Conservation (phyloP, 2,113 vertebrate species). For the Brachypodius melanocephalos region DNA sequence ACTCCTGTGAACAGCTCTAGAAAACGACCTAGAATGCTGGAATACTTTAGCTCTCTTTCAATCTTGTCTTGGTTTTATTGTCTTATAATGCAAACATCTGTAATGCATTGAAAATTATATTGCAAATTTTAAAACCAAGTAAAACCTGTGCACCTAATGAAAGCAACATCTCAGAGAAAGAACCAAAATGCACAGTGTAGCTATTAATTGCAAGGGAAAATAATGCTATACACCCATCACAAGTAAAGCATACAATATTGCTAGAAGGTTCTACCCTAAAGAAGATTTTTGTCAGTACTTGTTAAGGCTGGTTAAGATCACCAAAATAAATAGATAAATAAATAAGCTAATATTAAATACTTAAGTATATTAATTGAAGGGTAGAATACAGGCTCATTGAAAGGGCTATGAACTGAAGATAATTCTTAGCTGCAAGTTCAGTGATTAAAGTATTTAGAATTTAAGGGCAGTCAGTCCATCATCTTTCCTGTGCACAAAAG, state of each 20-base stretch:
- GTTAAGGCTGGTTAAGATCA: background rate
- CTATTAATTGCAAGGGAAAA: background rate
- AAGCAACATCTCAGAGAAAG: background rate
- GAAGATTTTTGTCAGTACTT: background rate
- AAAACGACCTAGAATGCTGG: slow-evolving; percentile 39
- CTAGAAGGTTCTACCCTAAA: background rate
- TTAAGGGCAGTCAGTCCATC: background rate
- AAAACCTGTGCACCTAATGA: background rate
- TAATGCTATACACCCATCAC: background rate
- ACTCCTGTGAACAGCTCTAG: slow-evolving; percentile 28
- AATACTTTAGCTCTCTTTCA: slow-evolving; percentile 32
- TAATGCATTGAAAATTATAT: background rate
- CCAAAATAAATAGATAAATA: background rate
- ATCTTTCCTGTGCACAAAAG: background rate
- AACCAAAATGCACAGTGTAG: background rate
- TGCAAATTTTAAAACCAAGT: background rate
- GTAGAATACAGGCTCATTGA: background rate
- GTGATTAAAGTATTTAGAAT: background rate
- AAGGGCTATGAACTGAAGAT: background rate
- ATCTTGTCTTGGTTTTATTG: slow-evolving; percentile 29
- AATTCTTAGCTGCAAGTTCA: background rate
- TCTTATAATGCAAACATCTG: slow-evolving; percentile 7
- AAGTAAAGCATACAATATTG: background rate
- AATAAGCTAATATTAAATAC: background rate
- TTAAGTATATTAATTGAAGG: background rate